Evolutionary conservation across 2,113 vertebrate species (phyloP).

Genomic region (Chamaetylas fuelleborni): DNA sequence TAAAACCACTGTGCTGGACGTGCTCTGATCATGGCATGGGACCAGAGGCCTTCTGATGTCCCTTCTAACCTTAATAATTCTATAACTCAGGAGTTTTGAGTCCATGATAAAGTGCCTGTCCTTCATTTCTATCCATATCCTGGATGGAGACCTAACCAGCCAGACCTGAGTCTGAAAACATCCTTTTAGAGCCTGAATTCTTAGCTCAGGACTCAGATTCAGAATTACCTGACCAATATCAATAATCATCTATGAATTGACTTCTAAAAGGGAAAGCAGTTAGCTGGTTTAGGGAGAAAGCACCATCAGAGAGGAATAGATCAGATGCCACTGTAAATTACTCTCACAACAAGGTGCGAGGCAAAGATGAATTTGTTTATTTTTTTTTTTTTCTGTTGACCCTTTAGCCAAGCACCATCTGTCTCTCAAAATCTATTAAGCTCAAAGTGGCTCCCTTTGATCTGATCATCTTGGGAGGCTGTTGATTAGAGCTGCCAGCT

Average conservation of each 20-base stretch:
- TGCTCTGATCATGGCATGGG: background rate
- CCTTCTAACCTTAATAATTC: background rate
- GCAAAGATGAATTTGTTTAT: background rate
- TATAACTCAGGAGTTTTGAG: background rate
- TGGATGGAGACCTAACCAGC: background rate
- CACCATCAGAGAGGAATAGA: background rate
- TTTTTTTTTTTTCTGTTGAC: background rate
- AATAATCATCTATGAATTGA: background rate
- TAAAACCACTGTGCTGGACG: background rate
- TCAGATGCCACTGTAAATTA: background rate
- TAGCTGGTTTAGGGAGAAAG: background rate
- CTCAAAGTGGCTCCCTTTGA: background rate
- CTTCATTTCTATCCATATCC: background rate
- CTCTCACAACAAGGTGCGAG: background rate
- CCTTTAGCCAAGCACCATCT: background rate
- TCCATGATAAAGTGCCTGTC: background rate
- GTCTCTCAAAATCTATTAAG: slow-evolving; percentile 16
- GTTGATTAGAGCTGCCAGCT: background rate
- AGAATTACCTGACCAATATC: background rate
- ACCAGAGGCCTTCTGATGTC: background rate
- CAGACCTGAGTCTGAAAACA: background rate
- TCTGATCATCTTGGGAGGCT: slow-evolving; percentile 8
- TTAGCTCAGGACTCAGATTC: background rate
- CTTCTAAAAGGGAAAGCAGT: background rate
- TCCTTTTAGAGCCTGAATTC: background rate